Evolutionary conservation across 2,888 invertebrate genomes (phyloP).

Genomic region (Drosophila histrio): DNA sequence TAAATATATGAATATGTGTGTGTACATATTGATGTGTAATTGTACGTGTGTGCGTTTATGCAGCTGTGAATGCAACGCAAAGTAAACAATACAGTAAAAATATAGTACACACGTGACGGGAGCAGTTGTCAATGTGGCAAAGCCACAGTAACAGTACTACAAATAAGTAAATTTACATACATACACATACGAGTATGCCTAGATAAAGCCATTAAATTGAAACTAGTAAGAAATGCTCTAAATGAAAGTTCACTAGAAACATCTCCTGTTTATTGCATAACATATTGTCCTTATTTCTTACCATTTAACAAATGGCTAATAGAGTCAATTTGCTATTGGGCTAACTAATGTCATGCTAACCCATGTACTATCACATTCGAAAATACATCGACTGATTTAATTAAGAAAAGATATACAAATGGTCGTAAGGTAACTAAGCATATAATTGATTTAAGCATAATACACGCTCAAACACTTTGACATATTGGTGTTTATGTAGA

Average conservation of each 20-base stretch:
- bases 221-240: neutral
- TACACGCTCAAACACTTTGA: conserved; percentile 15
- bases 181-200: conserved; percentile 10
- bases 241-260: neutral
- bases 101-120: conserved; percentile 32
- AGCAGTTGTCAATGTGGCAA: conserved; percentile 44
- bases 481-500: neutral
- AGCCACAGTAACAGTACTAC: conserved; percentile 28
- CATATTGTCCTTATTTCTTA: no score
- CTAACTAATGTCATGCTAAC: neutral
- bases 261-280: neutral
- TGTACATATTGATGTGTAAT: neutral
- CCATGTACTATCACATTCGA: conserved; percentile 18
- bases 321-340: neutral
- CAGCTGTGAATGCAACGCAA: conserved; percentile 40
- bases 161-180: conserved; percentile 29
- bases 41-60: conserved; percentile 11
- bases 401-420: conserved; percentile 26
- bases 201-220: conserved; percentile 15
- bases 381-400: conserved; percentile 52
- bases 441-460: conserved; percentile 71
- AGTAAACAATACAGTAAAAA: conserved; percentile 34
- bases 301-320: neutral
- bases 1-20: conserved; percentile 33
- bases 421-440: conserved; percentile 46